phyloP scores from a whole-genome alignment of 2,113 vertebrate genomes.

The Nannobrachium achirus region DNA sequence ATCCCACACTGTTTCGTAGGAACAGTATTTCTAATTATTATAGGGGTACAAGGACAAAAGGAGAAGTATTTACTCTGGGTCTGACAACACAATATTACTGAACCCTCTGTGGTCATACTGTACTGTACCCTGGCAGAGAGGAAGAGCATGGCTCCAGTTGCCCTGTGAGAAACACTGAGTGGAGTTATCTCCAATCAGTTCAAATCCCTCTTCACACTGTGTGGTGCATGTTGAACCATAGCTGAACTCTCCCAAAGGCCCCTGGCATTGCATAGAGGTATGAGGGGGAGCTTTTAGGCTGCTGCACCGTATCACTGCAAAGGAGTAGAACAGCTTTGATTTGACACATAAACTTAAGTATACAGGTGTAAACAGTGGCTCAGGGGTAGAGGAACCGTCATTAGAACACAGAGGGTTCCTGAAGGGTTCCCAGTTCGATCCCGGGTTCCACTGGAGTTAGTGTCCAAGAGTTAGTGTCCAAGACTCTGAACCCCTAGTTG shows the following conservation, averaged over 20 bases:
- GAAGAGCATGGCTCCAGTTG: slow-evolving; percentile 47
- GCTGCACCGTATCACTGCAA: slow-evolving; percentile 56
- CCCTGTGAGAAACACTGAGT: slow-evolving; percentile 56
- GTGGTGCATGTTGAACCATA: slow-evolving; percentile 65
- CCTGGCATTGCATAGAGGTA: slow-evolving; percentile 45
- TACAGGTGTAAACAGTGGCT: too few relatives aligned
- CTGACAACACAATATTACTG: neutral
- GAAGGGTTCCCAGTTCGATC: too few relatives aligned
- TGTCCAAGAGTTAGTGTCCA: too few relatives aligned
- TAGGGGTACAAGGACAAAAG: neutral
- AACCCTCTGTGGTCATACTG: too few relatives aligned
- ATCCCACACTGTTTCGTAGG: too few relatives aligned
- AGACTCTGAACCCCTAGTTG: too few relatives aligned
- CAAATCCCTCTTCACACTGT: slow-evolving; percentile 71
- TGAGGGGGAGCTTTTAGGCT: slow-evolving; percentile 38
- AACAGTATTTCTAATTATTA: too few relatives aligned
- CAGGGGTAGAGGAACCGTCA: too few relatives aligned
- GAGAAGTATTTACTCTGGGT: neutral
- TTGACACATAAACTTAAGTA: neutral
- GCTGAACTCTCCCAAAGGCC: slow-evolving; percentile 46
- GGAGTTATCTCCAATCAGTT: slow-evolving; percentile 55
- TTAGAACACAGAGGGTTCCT: too few relatives aligned
- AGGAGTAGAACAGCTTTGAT: neutral
- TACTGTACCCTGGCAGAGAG: slow-evolving; percentile 72
- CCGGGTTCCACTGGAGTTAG: too few relatives aligned